A percentile compares a stretch with the other conserved stretches of the same genome.
phyloP scores from a whole-genome alignment of 2,888 invertebrate genomes.

The Ectemnius lituratus region DNA sequence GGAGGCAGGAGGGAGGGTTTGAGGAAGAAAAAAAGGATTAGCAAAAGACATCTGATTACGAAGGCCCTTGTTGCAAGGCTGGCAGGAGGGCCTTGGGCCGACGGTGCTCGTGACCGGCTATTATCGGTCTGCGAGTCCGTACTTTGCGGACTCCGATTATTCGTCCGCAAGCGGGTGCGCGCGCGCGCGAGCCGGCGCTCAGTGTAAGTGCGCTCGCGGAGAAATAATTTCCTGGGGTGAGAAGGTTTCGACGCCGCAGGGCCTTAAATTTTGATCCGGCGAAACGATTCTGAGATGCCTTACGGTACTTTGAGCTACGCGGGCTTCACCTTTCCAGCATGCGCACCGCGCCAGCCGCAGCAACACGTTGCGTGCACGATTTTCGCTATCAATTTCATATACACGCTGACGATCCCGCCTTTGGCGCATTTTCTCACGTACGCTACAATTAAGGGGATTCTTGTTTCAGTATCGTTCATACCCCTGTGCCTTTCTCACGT shows the following conservation, averaged over 20 bases:
- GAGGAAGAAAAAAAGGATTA: constrained; percentile 35
- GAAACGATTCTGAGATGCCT: constrained; percentile 56
- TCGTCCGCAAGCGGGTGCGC: constrained; percentile 58
- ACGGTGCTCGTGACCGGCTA: constrained; percentile 51
- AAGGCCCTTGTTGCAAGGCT: constrained; percentile 33
- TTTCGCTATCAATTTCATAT: constrained; percentile 38
- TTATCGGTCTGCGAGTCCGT: constrained; percentile 58
- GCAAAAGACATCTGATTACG: constrained; percentile 42
- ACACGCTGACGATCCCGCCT: constrained; percentile 7
- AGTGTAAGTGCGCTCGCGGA: constrained; percentile 50
- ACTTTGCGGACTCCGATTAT: constrained; percentile 60
- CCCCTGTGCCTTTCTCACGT: neutral
- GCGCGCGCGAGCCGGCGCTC: too few relatives aligned
- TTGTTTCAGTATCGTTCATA: neutral
- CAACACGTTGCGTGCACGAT: neutral
- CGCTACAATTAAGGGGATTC: neutral
- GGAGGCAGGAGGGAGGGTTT: constrained; percentile 26
- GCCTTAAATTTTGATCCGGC: constrained; percentile 61
- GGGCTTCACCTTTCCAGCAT: neutral
- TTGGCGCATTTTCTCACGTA: constrained; percentile 19
- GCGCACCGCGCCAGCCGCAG: neutral
- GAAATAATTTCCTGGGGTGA: constrained; percentile 58
- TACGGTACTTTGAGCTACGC: constrained; percentile 42
- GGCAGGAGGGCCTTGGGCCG: constrained; percentile 33
- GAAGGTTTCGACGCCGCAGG: constrained; percentile 32